phyloP scores from a whole-genome alignment of 1,140 invertebrate species.

The Pseudoatta argentina region DNA sequence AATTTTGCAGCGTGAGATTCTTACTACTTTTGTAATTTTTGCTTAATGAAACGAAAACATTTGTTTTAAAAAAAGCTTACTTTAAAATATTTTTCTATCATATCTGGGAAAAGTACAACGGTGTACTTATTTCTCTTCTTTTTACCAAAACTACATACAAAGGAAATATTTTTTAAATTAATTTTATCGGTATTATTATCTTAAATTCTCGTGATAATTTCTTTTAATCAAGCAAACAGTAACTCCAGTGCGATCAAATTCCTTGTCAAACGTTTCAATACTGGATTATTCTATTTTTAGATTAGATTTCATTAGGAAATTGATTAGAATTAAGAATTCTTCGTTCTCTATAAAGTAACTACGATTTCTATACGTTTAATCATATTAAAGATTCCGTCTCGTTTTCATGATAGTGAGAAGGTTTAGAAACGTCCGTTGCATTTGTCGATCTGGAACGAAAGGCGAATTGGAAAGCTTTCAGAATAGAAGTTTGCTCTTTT shows the following conservation, averaged over 20 bases:
- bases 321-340: slow-evolving; percentile 5
- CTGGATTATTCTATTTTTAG: slow-evolving; percentile 3
- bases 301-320: slow-evolving; percentile 22
- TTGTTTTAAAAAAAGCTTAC: slow-evolving; percentile 37
- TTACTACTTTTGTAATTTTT: slow-evolving; percentile 8
- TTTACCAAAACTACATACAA: neutral
- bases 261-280: neutral
- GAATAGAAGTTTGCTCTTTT: slow-evolving; percentile 34
- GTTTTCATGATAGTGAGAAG: slow-evolving; percentile 44
- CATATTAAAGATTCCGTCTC: slow-evolving; percentile 16
- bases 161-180: neutral
- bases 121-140: neutral
- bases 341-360: slow-evolving; percentile 34
- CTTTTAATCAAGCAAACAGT: slow-evolving; percentile 16
- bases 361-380: slow-evolving; percentile 55
- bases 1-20: neutral
- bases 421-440: slow-evolving; percentile 46
- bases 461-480: slow-evolving; percentile 70
- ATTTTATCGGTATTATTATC: neutral
- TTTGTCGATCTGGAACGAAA: slow-evolving; percentile 44
- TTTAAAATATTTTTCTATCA: slow-evolving; percentile 34
- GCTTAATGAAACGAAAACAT: slow-evolving; percentile 51
- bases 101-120: slow-evolving; percentile 1
- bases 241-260: neutral
- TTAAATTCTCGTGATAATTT: slow-evolving; percentile 28